These are phyloP conservation scores for Intellagama lesueurii DNA, from an alignment of 2,797 vertebrate species.

Conservation along the genomic window DNA sequence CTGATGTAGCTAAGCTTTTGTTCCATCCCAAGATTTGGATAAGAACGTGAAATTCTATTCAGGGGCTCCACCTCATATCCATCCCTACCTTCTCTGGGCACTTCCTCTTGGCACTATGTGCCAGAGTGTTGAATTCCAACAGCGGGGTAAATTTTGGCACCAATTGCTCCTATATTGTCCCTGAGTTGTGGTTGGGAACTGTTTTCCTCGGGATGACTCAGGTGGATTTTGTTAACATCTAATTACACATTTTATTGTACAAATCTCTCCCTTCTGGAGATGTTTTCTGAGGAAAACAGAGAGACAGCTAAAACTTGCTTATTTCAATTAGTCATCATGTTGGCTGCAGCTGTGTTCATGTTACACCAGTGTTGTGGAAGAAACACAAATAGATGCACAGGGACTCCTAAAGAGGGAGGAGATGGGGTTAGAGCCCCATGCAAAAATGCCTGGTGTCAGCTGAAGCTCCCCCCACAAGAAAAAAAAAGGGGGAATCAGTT, in stretches of 20 bases:
- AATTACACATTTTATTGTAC: neutral
- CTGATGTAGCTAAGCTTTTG: no score
- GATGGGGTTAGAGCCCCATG: neutral
- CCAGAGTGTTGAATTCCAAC: neutral
- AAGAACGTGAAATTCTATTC: neutral
- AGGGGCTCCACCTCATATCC: neutral
- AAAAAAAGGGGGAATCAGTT: neutral
- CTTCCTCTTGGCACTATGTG: neutral
- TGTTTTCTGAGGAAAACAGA: neutral
- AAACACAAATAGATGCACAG: neutral
- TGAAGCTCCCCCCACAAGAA: no score
- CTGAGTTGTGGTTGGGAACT: neutral
- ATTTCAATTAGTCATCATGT: neutral
- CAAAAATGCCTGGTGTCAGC: neutral
- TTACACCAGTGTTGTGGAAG: neutral
- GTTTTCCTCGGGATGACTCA: neutral
- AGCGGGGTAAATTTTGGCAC: neutral
- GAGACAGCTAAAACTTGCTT: neutral
- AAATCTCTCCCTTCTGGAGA: neutral
- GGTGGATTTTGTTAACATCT: neutral
- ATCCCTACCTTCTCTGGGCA: neutral
- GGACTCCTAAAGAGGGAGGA: neutral
- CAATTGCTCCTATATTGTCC: no score
- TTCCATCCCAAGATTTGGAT: neutral
- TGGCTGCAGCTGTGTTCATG: neutral